Evolutionary conservation across 1,140 invertebrate genomes (phyloP).

Genomic region (Lepidotrigona ventralis): DNA sequence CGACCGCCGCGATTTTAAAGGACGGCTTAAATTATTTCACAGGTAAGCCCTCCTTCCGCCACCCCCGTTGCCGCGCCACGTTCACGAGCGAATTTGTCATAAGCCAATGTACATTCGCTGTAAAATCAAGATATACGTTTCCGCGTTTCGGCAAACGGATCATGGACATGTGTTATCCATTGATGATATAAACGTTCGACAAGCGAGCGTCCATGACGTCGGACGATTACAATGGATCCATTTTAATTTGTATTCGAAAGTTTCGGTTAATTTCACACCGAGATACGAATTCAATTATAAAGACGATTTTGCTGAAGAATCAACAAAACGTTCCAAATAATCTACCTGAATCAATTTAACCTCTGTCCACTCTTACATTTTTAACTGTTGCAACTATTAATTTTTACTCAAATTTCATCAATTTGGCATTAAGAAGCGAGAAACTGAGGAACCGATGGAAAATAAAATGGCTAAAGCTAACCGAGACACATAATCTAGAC

Average conservation of each 20-base stretch:
- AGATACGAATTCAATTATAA: too few species aligned
- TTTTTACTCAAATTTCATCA: too few species aligned
- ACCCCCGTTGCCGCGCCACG: not conserved
- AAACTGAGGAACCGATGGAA: not conserved
- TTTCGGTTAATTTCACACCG: too few species aligned
- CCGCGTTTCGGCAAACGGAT: slow-evolving; percentile 26
- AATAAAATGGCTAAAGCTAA: not conserved
- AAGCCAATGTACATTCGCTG: slow-evolving; percentile 5
- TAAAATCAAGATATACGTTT: slow-evolving; percentile 33
- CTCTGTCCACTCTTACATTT: too few species aligned
- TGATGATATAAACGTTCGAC: not conserved
- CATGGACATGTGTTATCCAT: slow-evolving; percentile 1
- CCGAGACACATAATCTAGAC: not conserved
- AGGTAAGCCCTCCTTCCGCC: not conserved
- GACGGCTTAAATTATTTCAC: slow-evolving; percentile 27
- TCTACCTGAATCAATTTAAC: too few species aligned
- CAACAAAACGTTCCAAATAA: too few species aligned
- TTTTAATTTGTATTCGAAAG: not conserved
- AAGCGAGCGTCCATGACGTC: not conserved
- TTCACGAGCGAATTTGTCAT: slow-evolving; percentile 18
- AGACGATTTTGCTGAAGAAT: too few species aligned
- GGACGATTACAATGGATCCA: not conserved
- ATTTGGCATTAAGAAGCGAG: not conserved
- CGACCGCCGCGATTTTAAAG: not conserved
- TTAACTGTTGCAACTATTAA: too few species aligned